phyloP scores from a whole-genome alignment of 1,140 invertebrate species.

The Brachionus rotundiformis region DNA sequence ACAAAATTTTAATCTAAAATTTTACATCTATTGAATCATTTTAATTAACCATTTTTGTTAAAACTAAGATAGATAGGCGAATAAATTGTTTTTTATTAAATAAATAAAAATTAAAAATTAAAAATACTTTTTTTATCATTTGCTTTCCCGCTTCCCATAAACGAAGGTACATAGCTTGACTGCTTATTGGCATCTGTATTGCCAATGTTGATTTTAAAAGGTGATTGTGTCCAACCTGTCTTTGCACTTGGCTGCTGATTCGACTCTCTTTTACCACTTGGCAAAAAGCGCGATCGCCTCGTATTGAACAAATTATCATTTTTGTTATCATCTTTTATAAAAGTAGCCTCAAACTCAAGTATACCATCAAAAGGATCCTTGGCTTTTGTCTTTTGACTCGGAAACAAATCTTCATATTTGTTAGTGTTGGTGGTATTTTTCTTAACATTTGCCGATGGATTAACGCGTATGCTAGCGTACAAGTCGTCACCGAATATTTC shows the following conservation, averaged over 20 bases:
- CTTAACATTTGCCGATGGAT: neutral
- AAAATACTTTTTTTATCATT: conserved; percentile 42
- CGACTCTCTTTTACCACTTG: conserved; percentile 36
- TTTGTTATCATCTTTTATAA: conserved; percentile 35
- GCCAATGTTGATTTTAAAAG: conserved; percentile 42
- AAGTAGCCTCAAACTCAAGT: conserved; percentile 6
- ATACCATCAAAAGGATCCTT: conserved; percentile 18
- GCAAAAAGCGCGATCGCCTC: conserved; percentile 38
- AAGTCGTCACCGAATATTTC: conserved; percentile 43
- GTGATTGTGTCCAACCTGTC: conserved; percentile 21
- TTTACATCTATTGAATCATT: conserved; percentile 12
- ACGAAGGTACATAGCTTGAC: conserved; percentile 47
- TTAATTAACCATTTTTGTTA: conserved; percentile 51
- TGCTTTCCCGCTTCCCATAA: conserved; percentile 32
- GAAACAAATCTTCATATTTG: conserved; percentile 33
- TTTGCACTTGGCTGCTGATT: conserved; percentile 14
- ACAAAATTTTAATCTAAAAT: neutral
- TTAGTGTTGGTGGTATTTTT: neutral
- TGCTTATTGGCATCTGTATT: conserved; percentile 19
- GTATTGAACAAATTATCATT: conserved; percentile 48
- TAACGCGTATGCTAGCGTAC: neutral
- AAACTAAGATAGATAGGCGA: conserved; percentile 9
- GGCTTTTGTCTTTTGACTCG: neutral
- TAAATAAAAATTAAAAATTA: neutral
- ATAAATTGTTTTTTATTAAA: neutral